Evolutionary conservation across 2,888 invertebrate genomes (phyloP).

Genomic region (Nineta flava): DNA sequence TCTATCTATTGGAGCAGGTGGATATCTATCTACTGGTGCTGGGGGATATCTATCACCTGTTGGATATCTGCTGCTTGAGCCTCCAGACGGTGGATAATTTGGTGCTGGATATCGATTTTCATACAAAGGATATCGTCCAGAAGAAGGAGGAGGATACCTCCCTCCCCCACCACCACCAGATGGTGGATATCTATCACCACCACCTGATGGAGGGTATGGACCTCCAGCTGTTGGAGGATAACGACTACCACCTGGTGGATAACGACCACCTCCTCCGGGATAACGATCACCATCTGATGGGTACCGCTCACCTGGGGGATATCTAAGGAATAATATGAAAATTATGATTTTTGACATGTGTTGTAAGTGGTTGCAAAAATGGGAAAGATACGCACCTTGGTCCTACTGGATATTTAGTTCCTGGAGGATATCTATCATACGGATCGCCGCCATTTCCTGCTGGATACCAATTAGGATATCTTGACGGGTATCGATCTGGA

Average conservation of each 20-base stretch:
- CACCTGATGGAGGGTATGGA: constrained; percentile 17
- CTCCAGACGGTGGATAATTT: constrained; percentile 26
- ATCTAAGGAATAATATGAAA: constrained; percentile 8
- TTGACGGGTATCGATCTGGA: constrained; percentile 9
- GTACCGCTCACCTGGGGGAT: constrained; percentile 8
- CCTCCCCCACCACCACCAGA: constrained; percentile 18
- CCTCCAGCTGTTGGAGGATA: constrained; percentile 19
- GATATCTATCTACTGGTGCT: constrained; percentile 22
- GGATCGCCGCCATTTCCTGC: constrained; percentile 3
- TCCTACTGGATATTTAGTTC: constrained; percentile 5
- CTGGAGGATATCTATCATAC: constrained; percentile 13
- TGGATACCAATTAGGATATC: constrained; percentile 4
- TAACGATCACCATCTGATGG: constrained; percentile 24
- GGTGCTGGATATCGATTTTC: constrained; percentile 33
- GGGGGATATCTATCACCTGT: constrained; percentile 13
- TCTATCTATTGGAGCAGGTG: constrained; percentile 21
- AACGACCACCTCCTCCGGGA: constrained; percentile 21
- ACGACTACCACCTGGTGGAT: constrained; percentile 15
- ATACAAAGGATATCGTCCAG: constrained; percentile 14
- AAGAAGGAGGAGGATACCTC: constrained; percentile 16
- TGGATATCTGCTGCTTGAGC: constrained; percentile 19
- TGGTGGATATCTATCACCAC: constrained; percentile 18
- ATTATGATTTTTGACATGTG: background rate
- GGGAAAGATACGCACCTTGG: background rate
- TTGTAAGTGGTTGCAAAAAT: background rate